Percentiles rank a stretch among this genome's conserved stretches.
These are phyloP conservation scores for Phortica variegata DNA, from an alignment of 1,140 invertebrate genomes.

Conservation along the genomic window DNA sequence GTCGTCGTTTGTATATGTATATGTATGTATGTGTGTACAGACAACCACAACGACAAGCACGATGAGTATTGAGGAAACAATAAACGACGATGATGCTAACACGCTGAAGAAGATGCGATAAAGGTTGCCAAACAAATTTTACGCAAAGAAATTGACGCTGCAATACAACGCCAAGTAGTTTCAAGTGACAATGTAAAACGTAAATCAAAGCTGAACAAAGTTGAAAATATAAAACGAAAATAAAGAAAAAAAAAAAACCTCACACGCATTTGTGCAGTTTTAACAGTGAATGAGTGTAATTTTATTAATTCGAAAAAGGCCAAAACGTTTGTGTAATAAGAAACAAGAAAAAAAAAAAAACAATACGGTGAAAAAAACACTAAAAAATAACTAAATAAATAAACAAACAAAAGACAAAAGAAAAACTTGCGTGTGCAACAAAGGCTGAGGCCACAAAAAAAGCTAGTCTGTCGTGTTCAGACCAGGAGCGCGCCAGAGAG, in stretches of 20 bases:
- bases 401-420: too few species aligned
- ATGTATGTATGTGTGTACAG: neutral
- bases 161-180: neutral
- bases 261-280: constrained; percentile 3
- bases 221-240: constrained; percentile 3
- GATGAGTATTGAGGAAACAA: neutral
- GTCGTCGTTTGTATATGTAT: neutral
- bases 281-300: constrained; percentile 11
- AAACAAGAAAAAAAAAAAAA: neutral
- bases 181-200: constrained; percentile 6
- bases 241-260: neutral
- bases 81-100: too few species aligned
- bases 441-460: constrained; percentile 3
- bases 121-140: neutral
- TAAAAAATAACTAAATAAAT: neutral
- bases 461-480: neutral
- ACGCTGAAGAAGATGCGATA: too few species aligned
- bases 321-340: constrained; percentile 8
- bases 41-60: neutral
- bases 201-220: constrained; percentile 1
- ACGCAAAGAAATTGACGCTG: neutral
- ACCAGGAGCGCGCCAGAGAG: neutral
- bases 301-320: too few species aligned
- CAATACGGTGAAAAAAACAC: constrained; percentile 9
- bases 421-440: neutral